A percentile compares a stretch with the other conserved stretches of the same genome.
Conservation (phyloP, 2,888 invertebrate genomes). For the Sclerodermus sp. region DNA sequence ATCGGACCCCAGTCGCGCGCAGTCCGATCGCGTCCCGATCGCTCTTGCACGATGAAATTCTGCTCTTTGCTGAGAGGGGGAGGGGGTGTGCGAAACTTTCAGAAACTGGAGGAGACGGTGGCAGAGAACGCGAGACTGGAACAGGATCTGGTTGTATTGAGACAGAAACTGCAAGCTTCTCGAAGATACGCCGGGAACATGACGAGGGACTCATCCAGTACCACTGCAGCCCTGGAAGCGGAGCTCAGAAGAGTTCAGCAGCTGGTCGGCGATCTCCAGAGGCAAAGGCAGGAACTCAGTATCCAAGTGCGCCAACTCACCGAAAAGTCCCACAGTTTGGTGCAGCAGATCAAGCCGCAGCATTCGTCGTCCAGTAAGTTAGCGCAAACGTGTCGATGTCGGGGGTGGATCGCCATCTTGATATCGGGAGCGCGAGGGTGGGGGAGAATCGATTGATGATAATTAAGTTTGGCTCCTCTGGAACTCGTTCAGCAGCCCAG, state of each 20-base stretch:
- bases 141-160: conserved; percentile 80
- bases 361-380: too few species aligned
- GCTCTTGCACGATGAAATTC: too few species aligned
- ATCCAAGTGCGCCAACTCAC: conserved; percentile 83
- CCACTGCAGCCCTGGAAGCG: conserved; percentile 72
- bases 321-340: conserved; percentile 74
- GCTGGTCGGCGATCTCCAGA: conserved; percentile 81
- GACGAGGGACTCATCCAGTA: conserved; percentile 53
- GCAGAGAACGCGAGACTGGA: conserved; percentile 88
- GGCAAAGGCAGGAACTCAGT: conserved; percentile 83
- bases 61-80: too few species aligned
- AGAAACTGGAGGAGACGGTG: conserved; percentile 90
- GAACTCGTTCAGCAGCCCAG: conserved; percentile 36
- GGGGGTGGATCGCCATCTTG: too few species aligned
- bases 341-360: conserved; percentile 64
- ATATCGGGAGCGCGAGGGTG: too few species aligned
- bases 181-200: conserved; percentile 60
- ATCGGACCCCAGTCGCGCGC: too few species aligned
- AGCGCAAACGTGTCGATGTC: too few species aligned
- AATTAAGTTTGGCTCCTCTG: too few species aligned
- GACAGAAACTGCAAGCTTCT: conserved; percentile 79
- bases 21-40: too few species aligned
- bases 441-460: too few species aligned
- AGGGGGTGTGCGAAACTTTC: conserved; percentile 18
- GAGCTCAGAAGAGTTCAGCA: conserved; percentile 83